Evolutionary conservation across 92 coral and sea anemone genomes (phyloP).

Genomic region (Porites rus): DNA sequence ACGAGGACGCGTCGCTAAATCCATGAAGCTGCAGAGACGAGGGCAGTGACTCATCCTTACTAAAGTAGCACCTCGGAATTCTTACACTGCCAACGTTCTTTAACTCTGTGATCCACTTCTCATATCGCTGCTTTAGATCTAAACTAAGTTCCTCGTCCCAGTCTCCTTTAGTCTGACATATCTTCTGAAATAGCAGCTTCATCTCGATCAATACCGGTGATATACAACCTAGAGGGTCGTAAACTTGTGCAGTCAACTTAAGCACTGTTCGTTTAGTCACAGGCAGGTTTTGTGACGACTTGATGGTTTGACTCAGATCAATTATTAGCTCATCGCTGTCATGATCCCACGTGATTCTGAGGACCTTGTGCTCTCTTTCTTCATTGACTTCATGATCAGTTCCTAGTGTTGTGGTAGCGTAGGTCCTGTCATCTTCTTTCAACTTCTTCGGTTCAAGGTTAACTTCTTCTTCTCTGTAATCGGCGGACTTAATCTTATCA

Average conservation of each 20-base stretch:
- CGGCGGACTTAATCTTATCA: conserved; percentile 26
- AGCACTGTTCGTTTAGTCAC: conserved; percentile 33
- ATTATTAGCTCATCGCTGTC: conserved; percentile 62
- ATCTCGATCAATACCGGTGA: conserved; percentile 55
- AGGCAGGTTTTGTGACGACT: not conserved
- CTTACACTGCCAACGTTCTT: conserved; percentile 33
- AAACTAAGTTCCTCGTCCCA: conserved; percentile 45
- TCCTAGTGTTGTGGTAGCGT: conserved; percentile 18
- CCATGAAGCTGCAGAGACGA: conserved; percentile 24
- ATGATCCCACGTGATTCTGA: conserved; percentile 62
- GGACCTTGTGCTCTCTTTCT: conserved; percentile 46
- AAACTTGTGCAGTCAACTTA: conserved; percentile 50
- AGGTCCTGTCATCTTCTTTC: conserved; percentile 29
- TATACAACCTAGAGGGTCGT: conserved; percentile 62
- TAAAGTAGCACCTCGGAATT: conserved; percentile 31
- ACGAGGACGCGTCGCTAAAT: conserved; percentile 39
- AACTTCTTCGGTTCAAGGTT: not conserved
- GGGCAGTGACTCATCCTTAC: not conserved
- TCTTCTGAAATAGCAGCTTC: conserved; percentile 61
- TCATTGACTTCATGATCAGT: conserved; percentile 25
- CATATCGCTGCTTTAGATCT: not conserved
- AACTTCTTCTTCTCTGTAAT: not conserved
- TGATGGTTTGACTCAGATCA: conserved; percentile 37
- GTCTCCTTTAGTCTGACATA: conserved; percentile 44
- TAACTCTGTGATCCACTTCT: conserved; percentile 27